Conservation (phyloP, 2,797 vertebrate species). For the Coregonus ussuriensis region DNA sequence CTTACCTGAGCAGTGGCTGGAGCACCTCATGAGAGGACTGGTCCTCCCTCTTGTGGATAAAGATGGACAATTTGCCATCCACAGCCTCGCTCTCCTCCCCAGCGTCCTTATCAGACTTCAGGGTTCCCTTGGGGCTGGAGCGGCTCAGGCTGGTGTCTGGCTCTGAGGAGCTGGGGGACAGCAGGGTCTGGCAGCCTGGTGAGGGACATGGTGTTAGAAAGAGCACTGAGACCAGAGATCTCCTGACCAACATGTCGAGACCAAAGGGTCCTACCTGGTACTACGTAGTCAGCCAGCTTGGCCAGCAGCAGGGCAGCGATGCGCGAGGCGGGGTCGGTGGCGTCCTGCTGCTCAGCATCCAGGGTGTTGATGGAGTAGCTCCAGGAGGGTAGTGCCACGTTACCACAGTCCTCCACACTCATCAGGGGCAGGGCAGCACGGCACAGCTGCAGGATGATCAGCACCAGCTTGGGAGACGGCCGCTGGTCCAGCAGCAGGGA, state of each 20-base stretch:
- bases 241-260: neutral
- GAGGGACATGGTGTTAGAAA: constrained; percentile 7
- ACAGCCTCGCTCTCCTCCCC: constrained; percentile 96
- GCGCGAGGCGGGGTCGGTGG: constrained; percentile 93
- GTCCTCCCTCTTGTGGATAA: constrained; percentile 97
- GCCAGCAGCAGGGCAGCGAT: constrained; percentile 93
- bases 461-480: constrained; percentile 96
- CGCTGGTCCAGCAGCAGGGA: constrained; percentile 96
- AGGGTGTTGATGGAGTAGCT: constrained; percentile 93
- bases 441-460: constrained; percentile 96
- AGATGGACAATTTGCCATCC: constrained; percentile 97
- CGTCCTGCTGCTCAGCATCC: constrained; percentile 92
- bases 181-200: constrained; percentile 94
- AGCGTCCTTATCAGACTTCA: constrained; percentile 89
- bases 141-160: constrained; percentile 87
- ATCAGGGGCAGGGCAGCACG: constrained; percentile 95
- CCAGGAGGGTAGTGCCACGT: constrained; percentile 95
- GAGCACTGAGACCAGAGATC: neutral
- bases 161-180: constrained; percentile 95
- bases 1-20: constrained; percentile 93
- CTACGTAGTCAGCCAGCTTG: constrained; percentile 96
- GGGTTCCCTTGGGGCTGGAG: constrained; percentile 88
- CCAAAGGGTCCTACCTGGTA: constrained; percentile 83
- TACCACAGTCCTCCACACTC: constrained; percentile 98
- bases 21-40: constrained; percentile 98